These are phyloP conservation scores for Chloroceryle amazona DNA, from an alignment of 2,797 vertebrate species.

Conservation along the genomic window DNA sequence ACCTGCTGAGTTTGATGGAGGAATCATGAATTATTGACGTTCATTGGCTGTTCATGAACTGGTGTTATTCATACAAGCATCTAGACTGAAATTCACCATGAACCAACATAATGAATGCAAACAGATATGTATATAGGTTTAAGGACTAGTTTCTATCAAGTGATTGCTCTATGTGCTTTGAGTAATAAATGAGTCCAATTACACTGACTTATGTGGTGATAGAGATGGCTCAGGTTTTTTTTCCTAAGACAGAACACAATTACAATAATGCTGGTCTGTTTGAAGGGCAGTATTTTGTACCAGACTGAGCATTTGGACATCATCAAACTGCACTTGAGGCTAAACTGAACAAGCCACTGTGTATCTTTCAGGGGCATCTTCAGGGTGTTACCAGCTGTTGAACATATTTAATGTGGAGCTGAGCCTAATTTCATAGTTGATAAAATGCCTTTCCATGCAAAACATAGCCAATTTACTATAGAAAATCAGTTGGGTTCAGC, in stretches of 20 bases:
- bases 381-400: slow-evolving; percentile 72
- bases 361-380: slow-evolving; percentile 46
- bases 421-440: slow-evolving; percentile 21
- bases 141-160: neutral
- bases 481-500: neutral
- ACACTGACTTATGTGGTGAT: neutral
- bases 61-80: neutral
- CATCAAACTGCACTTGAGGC: slow-evolving; percentile 15
- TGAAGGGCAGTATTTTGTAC: neutral
- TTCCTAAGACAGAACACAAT: neutral
- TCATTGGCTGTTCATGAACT: neutral
- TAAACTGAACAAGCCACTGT: slow-evolving; percentile 42
- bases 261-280: neutral
- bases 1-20: neutral
- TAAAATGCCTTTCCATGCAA: neutral
- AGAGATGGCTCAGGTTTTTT: neutral
- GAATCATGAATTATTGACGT: neutral
- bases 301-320: slow-evolving; percentile 35
- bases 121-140: neutral
- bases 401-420: slow-evolving; percentile 10
- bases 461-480: slow-evolving; percentile 23
- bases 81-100: neutral
- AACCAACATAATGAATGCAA: neutral
- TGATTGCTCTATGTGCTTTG: neutral
- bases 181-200: neutral